Evolutionary conservation across 2,888 invertebrate species (phyloP), one percentile per base, ranked within the genome.

Genomic region (Apamea monoglypha): DNA sequence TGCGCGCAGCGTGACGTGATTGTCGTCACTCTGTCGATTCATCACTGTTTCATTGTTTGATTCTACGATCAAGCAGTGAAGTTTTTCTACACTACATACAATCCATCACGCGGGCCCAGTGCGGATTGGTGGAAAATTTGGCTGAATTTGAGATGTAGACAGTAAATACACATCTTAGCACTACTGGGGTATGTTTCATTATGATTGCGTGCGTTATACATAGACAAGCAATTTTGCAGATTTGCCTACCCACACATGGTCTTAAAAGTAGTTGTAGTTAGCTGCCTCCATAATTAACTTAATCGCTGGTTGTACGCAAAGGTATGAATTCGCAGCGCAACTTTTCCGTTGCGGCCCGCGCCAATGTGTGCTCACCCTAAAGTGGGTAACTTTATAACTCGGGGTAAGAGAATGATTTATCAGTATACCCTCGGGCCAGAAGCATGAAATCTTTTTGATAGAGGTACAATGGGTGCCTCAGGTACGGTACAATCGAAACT

Each of bases 391-490:
- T 89, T 89, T 85, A 76, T 81, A 86, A 85, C 87, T 86, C 63
- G 64, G 66, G 63, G 78, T 76, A 81, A 76, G 75, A 86, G 75
- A 86, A 90, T 89, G 89, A 89, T 89, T 89, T 89, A 89, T 89
- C 76, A 78, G 81, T 61, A 50, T 71, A 66, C 86, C 90, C 90
- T 76, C 21, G 72, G 85, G 90, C 25, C 40, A 40, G 74, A 74
- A 81, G 89, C 74, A 82, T 85, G 83, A 79, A 86, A 86, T 90
- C 86, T 90, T 89, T 87, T 87, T 86, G 90, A 90, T 87, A 88
- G 82, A 80, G 86, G 89, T 81, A 85, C 82, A 83, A 81, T 84
- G 64, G 84, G 74, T 81, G 81, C 76, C 87, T 73, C 50, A 82
- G 74, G 68, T 86, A 18, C 18, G 64, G 75, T 63, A 67, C 70